Evolutionary conservation across 2,888 invertebrate species (phyloP), one percentile per base, ranked within the genome.

Genomic region (Globia sparganii): DNA sequence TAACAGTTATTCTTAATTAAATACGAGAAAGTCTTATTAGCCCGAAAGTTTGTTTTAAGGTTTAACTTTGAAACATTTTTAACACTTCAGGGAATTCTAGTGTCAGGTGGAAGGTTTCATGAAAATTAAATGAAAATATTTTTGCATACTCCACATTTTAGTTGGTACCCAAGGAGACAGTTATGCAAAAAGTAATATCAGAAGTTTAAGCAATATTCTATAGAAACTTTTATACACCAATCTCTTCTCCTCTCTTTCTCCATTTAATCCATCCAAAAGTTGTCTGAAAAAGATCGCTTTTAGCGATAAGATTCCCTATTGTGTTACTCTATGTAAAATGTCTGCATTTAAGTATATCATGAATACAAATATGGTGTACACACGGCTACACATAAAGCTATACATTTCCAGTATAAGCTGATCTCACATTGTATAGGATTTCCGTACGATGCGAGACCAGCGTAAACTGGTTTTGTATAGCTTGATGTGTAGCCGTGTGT

Each of bases 1-100:
- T 80, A 87, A 87, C 85, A 77, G 86, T 87, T 87, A 88, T 84
- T 87, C 85, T 85, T 91, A 91, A 89, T 90, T 90, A 89, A 91
- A 90, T 88, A 86, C 79, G 84, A 87, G 84, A 83, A 80, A 84
- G 79, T 81, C 77, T 84, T 86, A 86, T 85, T 88, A 84, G 75
- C 75, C 67, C 40, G 34, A 75, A 84, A 88, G 84, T 87, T 85
- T 72, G 80, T 80, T 80, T 78, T 70, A 80, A 79, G 78, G 79
- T 83, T 85, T 78, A 75, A 86, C 87, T 87, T 83, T 68, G 78
- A 80, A 85, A 81, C 65, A 77, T 83, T 87, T 86, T 78, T 65
- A 80, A 37, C 62, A 75, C 84, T 78, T 72, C 49, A 67, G 86
- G 73, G 84, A 80, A 64, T 87, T 70, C 74, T 75, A 37, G 76